Base-by-base conservation (phyloP, 92 coral and sea anemone genomes). In the Scolanthus callimorphus region DNA sequence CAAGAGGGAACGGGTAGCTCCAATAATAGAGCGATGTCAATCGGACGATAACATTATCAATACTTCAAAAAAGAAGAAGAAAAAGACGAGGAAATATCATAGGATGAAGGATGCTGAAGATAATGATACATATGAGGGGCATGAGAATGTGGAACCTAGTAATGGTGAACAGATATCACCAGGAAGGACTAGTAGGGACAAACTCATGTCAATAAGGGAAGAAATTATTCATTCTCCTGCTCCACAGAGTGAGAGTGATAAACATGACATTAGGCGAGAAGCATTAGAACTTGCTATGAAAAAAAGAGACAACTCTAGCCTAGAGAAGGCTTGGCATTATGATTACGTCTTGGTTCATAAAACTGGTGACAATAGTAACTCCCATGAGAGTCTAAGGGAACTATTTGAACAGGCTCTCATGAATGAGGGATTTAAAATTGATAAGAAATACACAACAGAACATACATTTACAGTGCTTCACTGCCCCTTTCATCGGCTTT, bases 401-500 rank as follows among this genome's bases (percentile, higher is more conserved):
- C 57, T 69, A 30, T 91, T 75, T 70, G 97, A 91, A 61, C 31
- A 56, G 24, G 71, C 31, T 30, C 79, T 91, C 11, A 71, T 65
- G 23, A 67, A 73, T 24, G 89, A 83, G 55, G 96, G 91, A 31
- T 77, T 91, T 27, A 75, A 62, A 51, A 73, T 91, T 41, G 96
- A 76, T 12, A 65, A 80, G 39, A 91, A 83, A 51, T 88, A 76
- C 60, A 83, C 90, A 1, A 77, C 79, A 48, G 75, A 75, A 12
- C 70, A 73, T 44, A 82, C 97, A 13, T 91, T 82, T 69, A 82
- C 82, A 2, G 55, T 83, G 28, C 65, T 91, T n/a, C 95, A 84
- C 49, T 91, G 97, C 69, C 82, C 95, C 23, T 91, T 91, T 83
- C 85, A 86, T 46, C 82, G 89, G 41, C 85, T 91, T 19, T 91